A percentile compares a stretch with the other conserved stretches of the same genome.
These are phyloP conservation scores for Troilus luridus DNA, from an alignment of 2,888 invertebrate species.

Conservation along the genomic window DNA sequence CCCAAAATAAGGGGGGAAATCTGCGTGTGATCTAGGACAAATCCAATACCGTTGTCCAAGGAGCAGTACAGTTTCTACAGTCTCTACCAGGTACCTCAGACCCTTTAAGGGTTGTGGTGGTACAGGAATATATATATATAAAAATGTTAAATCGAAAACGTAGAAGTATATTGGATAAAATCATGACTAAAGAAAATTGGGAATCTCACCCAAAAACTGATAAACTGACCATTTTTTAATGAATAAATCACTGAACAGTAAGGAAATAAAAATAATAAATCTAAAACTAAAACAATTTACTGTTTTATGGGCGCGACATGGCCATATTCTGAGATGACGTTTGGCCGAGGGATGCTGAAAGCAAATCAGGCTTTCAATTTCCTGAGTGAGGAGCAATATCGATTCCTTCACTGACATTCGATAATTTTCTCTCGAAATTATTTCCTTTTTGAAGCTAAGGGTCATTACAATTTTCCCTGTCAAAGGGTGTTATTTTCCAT, in stretches of 20 bases:
- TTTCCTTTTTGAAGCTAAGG: conserved; percentile 3
- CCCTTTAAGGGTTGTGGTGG: too few relatives aligned
- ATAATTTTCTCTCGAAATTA: conserved; percentile 20
- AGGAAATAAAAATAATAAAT: neutral
- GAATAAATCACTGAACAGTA: neutral
- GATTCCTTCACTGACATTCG: conserved; percentile 15
- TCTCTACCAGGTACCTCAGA: too few relatives aligned
- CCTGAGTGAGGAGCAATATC: conserved; percentile 29
- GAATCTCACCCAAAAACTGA: too few relatives aligned
- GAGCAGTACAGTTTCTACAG: too few relatives aligned
- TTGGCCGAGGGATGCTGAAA: neutral
- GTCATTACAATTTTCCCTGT: conserved; percentile 5
- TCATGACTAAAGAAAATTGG: too few relatives aligned
- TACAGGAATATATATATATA: too few relatives aligned
- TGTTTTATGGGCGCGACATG: neutral
- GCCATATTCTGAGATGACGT: conserved; percentile 2
- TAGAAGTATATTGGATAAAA: too few relatives aligned
- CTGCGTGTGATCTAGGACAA: too few relatives aligned
- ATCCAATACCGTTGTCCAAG: too few relatives aligned
- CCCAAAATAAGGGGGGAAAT: too few relatives aligned
- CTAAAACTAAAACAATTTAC: neutral
- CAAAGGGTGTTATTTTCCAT: neutral
- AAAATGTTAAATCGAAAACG: too few relatives aligned
- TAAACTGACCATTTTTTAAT: neutral
- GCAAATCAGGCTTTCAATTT: conserved; percentile 40